Evolutionary conservation across 92 coral and sea anemone genomes (phyloP).

Genomic region (Actinostola sp.): DNA sequence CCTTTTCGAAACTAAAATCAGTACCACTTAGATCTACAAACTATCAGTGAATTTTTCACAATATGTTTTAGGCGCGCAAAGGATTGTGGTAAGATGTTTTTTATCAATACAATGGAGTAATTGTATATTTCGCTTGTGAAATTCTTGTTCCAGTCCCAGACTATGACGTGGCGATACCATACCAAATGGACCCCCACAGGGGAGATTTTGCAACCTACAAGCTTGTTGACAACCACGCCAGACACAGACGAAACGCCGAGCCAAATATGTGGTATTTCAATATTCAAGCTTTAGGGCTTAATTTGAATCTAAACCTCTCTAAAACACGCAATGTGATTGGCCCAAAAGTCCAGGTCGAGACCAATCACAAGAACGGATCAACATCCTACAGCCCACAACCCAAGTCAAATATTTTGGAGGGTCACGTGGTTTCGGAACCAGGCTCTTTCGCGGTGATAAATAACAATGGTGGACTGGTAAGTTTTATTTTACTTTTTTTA

Average conservation of each 20-base stretch:
- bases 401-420: slow-evolving; percentile 43
- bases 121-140: neutral
- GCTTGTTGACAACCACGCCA: slow-evolving; percentile 62
- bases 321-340: slow-evolving; percentile 39
- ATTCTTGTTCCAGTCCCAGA: slow-evolving; percentile 67
- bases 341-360: slow-evolving; percentile 72
- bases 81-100: too few species aligned
- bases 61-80: too few species aligned
- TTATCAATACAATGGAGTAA: too few species aligned
- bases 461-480: slow-evolving; percentile 64
- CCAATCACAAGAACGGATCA: slow-evolving; percentile 67
- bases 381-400: slow-evolving; percentile 53
- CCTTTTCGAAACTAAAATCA: too few species aligned
- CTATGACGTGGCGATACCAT: slow-evolving; percentile 83
- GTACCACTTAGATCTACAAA: too few species aligned
- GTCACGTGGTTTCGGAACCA: slow-evolving; percentile 86
- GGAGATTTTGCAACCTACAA: slow-evolving; percentile 75
- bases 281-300: slow-evolving; percentile 79
- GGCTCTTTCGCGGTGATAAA: slow-evolving; percentile 62
- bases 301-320: slow-evolving; percentile 72
- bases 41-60: too few species aligned
- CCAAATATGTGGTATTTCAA: slow-evolving; percentile 64
- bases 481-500: neutral
- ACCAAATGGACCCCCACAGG: slow-evolving; percentile 64
- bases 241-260: slow-evolving; percentile 63